A percentile compares a stretch with the other conserved stretches of the same genome.
phyloP scores from a whole-genome alignment of 2,797 vertebrate genomes.

The Pelobates cultripes region DNA sequence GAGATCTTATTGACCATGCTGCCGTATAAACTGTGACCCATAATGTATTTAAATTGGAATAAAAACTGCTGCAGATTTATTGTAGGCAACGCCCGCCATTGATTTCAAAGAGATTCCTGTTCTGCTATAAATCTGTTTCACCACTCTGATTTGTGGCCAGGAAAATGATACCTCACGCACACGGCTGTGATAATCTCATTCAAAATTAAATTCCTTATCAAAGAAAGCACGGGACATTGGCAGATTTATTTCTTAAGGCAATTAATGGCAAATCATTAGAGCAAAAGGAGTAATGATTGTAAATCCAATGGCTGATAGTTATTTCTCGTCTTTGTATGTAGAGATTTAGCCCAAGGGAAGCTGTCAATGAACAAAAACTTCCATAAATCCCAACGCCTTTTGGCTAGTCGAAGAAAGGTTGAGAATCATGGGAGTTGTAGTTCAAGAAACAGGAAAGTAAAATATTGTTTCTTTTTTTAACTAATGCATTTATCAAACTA shows the following conservation, averaged over 20 bases:
- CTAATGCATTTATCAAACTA: too few species aligned
- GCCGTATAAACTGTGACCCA: too few species aligned
- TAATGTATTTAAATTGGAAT: not conserved
- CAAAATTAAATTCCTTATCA: slow-evolving; percentile 47
- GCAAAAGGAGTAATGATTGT: not conserved
- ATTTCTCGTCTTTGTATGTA: not conserved
- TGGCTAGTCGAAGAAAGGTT: too few species aligned
- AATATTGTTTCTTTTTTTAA: too few species aligned
- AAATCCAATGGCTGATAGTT: not conserved
- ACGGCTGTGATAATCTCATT: slow-evolving; percentile 39
- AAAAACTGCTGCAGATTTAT: slow-evolving; percentile 18
- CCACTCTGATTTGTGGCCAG: slow-evolving; percentile 8
- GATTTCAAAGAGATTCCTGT: slow-evolving; percentile 18
- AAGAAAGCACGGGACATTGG: not conserved
- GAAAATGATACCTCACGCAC: slow-evolving; percentile 25
- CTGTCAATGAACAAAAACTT: too few species aligned
- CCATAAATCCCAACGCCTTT: too few species aligned
- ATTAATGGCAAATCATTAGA: slow-evolving; percentile 35
- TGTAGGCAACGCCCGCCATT: slow-evolving; percentile 18
- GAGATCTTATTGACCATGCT: too few species aligned
- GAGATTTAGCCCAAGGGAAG: not conserved
- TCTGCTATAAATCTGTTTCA: slow-evolving; percentile 16
- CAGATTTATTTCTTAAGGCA: slow-evolving; percentile 30
- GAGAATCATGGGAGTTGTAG: too few species aligned
- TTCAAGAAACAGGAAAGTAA: too few species aligned